Percentiles rank a stretch among this genome's conserved stretches.
These are phyloP conservation scores for Lasioglossum morio DNA, from an alignment of 2,888 invertebrate species.

Conservation along the genomic window DNA sequence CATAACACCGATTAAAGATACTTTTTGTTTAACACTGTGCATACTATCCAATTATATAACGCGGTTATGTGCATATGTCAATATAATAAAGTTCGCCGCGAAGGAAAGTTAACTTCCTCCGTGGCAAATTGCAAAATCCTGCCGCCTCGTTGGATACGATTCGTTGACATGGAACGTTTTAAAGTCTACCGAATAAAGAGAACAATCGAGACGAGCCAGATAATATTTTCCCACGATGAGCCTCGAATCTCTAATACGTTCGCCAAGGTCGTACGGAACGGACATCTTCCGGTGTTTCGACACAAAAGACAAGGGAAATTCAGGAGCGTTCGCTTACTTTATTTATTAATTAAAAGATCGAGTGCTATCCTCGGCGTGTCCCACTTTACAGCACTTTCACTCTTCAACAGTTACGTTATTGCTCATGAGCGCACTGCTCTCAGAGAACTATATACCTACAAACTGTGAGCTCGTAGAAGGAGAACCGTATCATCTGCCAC, in stretches of 20 bases:
- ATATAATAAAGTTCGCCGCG: constrained; percentile 27
- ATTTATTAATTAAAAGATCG: constrained; percentile 79
- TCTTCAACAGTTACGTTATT: constrained; percentile 84
- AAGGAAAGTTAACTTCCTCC: constrained; percentile 42
- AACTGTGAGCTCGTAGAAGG: constrained; percentile 39
- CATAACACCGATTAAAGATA: constrained; percentile 56
- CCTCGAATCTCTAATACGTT: constrained; percentile 23
- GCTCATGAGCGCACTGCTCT: constrained; percentile 71
- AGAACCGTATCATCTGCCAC: constrained; percentile 65
- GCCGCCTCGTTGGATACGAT: background rate
- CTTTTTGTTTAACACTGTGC: constrained; percentile 62
- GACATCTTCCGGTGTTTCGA: constrained; percentile 38
- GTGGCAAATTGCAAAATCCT: constrained; percentile 1
- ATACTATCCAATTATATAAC: constrained; percentile 66
- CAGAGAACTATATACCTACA: constrained; percentile 60
- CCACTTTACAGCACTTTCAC: constrained; percentile 83
- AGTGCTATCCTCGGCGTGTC: constrained; percentile 70
- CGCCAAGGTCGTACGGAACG: constrained; percentile 64
- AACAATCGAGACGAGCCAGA: constrained; percentile 15
- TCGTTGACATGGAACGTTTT: background rate
- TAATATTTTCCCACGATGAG: constrained; percentile 23
- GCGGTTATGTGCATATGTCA: constrained; percentile 50
- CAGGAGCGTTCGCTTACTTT: constrained; percentile 66
- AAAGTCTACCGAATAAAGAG: background rate
- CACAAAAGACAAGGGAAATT: constrained; percentile 41